Conservation (phyloP, 2,797 vertebrate species). For the Propithecus deckenii region DNA sequence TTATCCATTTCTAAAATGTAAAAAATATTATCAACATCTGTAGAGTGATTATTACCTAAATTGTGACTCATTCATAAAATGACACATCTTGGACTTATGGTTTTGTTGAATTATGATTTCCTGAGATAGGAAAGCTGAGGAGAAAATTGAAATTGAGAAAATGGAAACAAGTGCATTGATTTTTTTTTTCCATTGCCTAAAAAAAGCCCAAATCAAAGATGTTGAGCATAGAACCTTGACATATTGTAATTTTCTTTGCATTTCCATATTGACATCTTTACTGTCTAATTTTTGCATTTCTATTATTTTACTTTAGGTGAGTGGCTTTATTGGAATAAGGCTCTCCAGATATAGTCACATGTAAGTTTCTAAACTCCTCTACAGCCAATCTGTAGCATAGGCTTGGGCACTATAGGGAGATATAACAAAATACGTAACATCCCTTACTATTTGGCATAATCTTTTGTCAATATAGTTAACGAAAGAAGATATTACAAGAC, state of each 20-base stretch:
- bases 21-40: neutral
- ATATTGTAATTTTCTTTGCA: neutral
- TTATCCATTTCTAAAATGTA: slow-evolving; percentile 33
- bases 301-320: neutral
- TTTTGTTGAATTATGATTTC: slow-evolving; percentile 12
- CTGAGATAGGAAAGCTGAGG: slow-evolving; percentile 9
- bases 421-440: neutral
- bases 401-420: neutral
- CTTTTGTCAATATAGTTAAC: neutral
- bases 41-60: neutral
- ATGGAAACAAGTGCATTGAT: neutral
- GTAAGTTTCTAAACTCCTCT: neutral
- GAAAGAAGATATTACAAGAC: neutral
- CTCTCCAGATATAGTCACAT: neutral
- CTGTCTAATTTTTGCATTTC: neutral
- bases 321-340: neutral
- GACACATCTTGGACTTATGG: neutral
- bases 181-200: neutral
- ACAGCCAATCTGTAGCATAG: neutral
- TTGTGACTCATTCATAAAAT: slow-evolving; percentile 28
- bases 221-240: neutral
- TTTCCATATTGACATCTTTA: neutral
- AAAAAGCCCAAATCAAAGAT: neutral
- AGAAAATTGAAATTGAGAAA: neutral
- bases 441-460: neutral